Evolutionary conservation across 2,888 invertebrate species (phyloP), one percentile per base, ranked within the genome.

Genomic region (Chymomyza amoena): DNA sequence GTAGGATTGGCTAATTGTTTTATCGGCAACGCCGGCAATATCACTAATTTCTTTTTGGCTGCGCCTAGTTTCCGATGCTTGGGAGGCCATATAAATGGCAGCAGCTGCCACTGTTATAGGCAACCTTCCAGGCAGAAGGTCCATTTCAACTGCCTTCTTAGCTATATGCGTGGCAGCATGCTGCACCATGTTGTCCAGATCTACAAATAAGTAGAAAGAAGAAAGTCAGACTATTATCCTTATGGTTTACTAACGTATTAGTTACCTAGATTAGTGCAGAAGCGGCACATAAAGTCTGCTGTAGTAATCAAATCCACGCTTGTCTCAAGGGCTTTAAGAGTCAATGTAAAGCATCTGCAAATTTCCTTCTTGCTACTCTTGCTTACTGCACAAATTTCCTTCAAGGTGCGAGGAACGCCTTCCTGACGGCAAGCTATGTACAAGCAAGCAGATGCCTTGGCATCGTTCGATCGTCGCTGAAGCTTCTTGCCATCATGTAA

Each of bases 361-460:
- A 99, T 99, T 93, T 99, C 99, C 89, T 99, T 98, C 93, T 99
- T 99, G 88, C 99, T 98, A 69, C 99, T 98, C 93, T 98, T 98
- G 90, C 99, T 99, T 64, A 99, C 98, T 0, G 99, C 99, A 92
- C 99, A 99, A 73, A 99, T 99, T 94, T 99, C 99, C 92, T 98
- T 99, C 91, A 99, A 99, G 10, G 99, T 99, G 79, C 99, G 94
- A 0, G 99, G 99, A 0, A 99, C 99, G 6, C 98, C 98, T 92
- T 99, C 99, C 89, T 99, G 99, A 2, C 99, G 93, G 89, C 99
- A 99, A 0, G 99, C 99, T 76, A 99, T 99, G 91, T 99, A 99
- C n/a, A n/a, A n/a, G n/a, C n/a, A n/a, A n/a, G n/a, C n/a, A n/a
- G n/a, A n/a, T n/a, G n/a, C n/a, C n/a, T 99, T 99, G 0, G 99